Percentiles rank a stretch among this genome's conserved stretches.
phyloP scores from a whole-genome alignment of 2,888 invertebrate species.

The Drosophila quinaria region DNA sequence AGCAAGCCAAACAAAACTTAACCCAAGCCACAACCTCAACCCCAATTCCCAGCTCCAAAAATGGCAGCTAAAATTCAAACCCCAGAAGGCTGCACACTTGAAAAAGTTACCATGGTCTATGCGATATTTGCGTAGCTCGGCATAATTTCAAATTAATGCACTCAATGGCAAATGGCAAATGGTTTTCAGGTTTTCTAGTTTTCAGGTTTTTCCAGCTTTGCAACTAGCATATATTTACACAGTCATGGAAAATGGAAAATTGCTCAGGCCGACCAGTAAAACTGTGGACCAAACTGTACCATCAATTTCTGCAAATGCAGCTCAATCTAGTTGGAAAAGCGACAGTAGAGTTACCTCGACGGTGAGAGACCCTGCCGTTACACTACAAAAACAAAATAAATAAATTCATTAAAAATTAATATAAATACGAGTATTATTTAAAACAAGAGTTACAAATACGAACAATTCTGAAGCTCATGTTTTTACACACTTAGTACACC shows the following conservation, averaged over 20 bases:
- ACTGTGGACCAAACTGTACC: constrained; percentile 35
- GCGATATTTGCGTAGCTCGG: constrained; percentile 60
- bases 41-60: background rate
- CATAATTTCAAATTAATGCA: constrained; percentile 79
- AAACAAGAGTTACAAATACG: no score
- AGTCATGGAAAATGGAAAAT: constrained; percentile 56
- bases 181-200: constrained; percentile 59
- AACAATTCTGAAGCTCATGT: no score
- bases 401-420: no score
- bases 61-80: constrained; percentile 1
- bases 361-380: no score
- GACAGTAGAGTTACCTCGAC: background rate
- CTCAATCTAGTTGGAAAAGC: constrained; percentile 24
- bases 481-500: no score
- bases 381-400: no score
- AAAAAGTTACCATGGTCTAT: constrained; percentile 45
- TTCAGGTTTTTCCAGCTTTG: constrained; percentile 50
- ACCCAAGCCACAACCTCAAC: background rate
- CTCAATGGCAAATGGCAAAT: constrained; percentile 76
- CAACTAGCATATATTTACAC: constrained; percentile 52
- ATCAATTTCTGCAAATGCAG: constrained; percentile 74
- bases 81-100: constrained; percentile 36
- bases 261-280: constrained; percentile 41
- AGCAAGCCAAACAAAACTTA: constrained; percentile 25
- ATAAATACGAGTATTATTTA: no score